Evolutionary conservation across 1,140 invertebrate genomes (phyloP).

Genomic region (Drosophila biarmipes): DNA sequence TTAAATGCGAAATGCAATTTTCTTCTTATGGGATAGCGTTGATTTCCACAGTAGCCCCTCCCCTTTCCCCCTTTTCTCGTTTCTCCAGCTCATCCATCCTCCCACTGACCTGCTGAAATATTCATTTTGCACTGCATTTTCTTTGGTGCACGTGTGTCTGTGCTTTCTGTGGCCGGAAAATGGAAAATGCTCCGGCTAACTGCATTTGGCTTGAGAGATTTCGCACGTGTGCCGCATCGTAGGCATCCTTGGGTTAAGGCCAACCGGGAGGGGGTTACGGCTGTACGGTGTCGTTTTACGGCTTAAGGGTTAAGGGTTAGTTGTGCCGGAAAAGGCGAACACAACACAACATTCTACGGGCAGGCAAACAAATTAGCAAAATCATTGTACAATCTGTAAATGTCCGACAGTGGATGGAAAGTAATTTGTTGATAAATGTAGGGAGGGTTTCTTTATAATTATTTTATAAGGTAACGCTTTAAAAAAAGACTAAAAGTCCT

Average conservation of each 20-base stretch:
- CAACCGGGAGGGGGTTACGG: neutral
- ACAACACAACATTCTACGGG: slow-evolving; percentile 38
- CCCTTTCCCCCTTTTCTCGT: neutral
- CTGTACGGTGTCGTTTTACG: neutral
- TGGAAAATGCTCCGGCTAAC: slow-evolving; percentile 36
- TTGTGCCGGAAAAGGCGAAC: slow-evolving; percentile 18
- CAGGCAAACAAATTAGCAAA: slow-evolving; percentile 78
- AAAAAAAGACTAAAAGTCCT: neutral
- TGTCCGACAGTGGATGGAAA: slow-evolving; percentile 59
- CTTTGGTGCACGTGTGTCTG: slow-evolving; percentile 21
- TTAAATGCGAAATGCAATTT: slow-evolving; percentile 77
- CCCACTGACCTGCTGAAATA: slow-evolving; percentile 61
- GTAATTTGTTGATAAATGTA: slow-evolving; percentile 29
- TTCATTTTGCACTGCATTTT: slow-evolving; percentile 80
- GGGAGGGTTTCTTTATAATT: neutral
- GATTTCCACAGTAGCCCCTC: slow-evolving; percentile 52
- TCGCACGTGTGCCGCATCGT: slow-evolving; percentile 71
- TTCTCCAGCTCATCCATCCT: neutral
- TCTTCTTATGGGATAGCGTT: slow-evolving; percentile 70
- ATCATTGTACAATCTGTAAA: slow-evolving; percentile 61
- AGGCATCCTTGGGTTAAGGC: slow-evolving; percentile 15
- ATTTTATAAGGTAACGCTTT: neutral
- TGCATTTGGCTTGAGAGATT: slow-evolving; percentile 79
- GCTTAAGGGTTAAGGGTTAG: slow-evolving; percentile 23
- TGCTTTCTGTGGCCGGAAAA: slow-evolving; percentile 37